Conservation (phyloP, 1,140 invertebrate genomes). For the Atopsyche davidsoni region DNA sequence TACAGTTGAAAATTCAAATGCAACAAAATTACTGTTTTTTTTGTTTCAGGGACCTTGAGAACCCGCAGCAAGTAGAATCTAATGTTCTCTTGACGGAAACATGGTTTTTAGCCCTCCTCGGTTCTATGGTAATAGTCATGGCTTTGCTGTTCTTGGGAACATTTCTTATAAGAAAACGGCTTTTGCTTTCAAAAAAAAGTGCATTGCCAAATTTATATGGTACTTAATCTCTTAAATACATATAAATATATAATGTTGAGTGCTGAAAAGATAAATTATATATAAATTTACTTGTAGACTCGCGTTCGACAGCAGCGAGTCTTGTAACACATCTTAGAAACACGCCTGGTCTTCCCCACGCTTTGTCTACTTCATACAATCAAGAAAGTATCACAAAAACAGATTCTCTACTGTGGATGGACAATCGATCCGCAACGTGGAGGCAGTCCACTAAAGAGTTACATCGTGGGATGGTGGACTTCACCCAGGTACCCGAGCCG, state of each 20-base stretch:
- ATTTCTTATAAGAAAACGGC: constrained; percentile 54
- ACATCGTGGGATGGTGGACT: constrained; percentile 13
- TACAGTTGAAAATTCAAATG: too few species aligned
- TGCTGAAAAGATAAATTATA: background rate
- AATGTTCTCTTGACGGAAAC: constrained; percentile 60
- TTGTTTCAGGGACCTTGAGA: too few species aligned
- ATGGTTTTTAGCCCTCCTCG: constrained; percentile 72
- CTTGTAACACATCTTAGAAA: constrained; percentile 50
- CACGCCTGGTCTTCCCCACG: constrained; percentile 44
- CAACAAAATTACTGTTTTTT: too few species aligned
- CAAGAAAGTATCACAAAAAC: constrained; percentile 47
- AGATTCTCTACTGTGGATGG: constrained; percentile 51
- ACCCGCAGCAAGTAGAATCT: constrained; percentile 40
- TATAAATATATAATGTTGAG: background rate
- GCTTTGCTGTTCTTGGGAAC: constrained; percentile 64
- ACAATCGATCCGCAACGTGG: constrained; percentile 20
- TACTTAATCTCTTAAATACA: constrained; percentile 23
- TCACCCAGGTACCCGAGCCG: constrained; percentile 15
- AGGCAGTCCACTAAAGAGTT: constrained; percentile 19
- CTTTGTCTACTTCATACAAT: constrained; percentile 46
- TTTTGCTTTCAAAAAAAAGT: constrained; percentile 47
- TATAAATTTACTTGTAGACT: constrained; percentile 12
- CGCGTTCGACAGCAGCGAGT: constrained; percentile 37
- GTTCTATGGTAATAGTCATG: constrained; percentile 66
- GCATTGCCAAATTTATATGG: constrained; percentile 44